These are phyloP conservation scores for human (Homo sapiens) DNA, from an alignment of 2,113 vertebrate genomes.

Conservation along the genomic window DNA sequence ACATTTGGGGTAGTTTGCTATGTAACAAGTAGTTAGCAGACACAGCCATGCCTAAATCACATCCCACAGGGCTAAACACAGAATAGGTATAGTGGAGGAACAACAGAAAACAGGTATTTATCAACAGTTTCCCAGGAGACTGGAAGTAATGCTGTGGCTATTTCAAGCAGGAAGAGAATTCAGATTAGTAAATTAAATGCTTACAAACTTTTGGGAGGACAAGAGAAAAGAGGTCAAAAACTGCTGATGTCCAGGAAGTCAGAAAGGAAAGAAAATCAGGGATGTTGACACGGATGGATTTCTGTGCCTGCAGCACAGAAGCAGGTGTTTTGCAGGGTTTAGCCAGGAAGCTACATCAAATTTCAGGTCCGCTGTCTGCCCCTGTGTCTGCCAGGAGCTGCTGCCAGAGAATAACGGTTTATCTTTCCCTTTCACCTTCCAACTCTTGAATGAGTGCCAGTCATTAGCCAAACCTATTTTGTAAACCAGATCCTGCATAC, in stretches of 20 bases:
- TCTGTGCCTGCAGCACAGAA: background rate
- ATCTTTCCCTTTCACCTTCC: background rate
- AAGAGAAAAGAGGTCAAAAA: background rate
- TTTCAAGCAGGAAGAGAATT: conserved; percentile 12
- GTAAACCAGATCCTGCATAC: background rate
- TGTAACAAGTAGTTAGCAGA: background rate
- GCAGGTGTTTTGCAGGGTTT: background rate
- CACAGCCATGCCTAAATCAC: background rate
- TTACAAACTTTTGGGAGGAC: background rate
- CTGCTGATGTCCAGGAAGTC: background rate
- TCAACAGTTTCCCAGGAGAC: background rate
- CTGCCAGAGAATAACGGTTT: background rate
- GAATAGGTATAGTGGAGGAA: background rate
- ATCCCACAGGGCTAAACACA: background rate
- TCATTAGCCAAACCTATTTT: background rate
- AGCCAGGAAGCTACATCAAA: background rate
- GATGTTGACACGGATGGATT: background rate
- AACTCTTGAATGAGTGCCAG: background rate
- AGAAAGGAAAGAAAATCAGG: background rate
- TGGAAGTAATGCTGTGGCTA: background rate
- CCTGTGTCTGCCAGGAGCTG: background rate
- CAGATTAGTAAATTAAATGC: background rate
- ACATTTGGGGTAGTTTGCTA: background rate
- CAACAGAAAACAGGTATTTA: background rate
- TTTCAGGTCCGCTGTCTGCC: background rate